These are phyloP conservation scores for Eriocheir sinensis DNA, from an alignment of 1,140 invertebrate genomes.

Conservation along the genomic window DNA sequence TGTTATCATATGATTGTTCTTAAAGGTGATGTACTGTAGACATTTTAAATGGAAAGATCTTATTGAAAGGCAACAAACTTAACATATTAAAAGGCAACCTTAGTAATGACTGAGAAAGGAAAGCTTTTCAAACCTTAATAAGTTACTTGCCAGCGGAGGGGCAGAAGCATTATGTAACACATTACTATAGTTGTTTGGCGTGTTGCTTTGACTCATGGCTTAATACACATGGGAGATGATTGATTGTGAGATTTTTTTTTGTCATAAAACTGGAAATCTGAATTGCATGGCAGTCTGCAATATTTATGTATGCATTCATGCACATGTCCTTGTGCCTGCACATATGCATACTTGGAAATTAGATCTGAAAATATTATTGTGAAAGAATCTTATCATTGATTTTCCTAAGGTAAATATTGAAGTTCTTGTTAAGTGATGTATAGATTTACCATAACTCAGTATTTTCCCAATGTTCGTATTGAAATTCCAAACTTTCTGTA, in stretches of 20 bases:
- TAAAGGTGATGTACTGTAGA: conserved; percentile 34
- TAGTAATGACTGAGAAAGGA: conserved; percentile 30
- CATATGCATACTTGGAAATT: neutral
- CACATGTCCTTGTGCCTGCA: neutral
- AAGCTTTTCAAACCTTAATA: neutral
- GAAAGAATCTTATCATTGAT: neutral
- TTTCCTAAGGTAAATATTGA: neutral
- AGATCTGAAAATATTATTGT: neutral
- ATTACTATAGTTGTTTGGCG: neutral
- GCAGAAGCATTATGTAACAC: neutral
- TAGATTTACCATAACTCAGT: conserved; percentile 36
- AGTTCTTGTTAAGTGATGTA: neutral
- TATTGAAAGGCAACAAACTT: conserved; percentile 48
- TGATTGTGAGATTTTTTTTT: neutral
- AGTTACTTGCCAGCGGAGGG: neutral
- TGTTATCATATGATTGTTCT: neutral
- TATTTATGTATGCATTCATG: neutral
- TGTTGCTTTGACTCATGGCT: conserved; percentile 23
- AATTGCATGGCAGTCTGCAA: too few species aligned
- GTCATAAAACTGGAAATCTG: neutral
- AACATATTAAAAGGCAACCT: conserved; percentile 15
- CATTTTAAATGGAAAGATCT: conserved; percentile 31
- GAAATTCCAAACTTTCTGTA: neutral
- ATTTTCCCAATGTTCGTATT: neutral
- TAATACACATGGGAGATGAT: neutral